A percentile compares a stretch with the other conserved stretches of the same genome.
phyloP scores from a whole-genome alignment of 2,888 invertebrate genomes.

The Caenorhabditis sp. region DNA sequence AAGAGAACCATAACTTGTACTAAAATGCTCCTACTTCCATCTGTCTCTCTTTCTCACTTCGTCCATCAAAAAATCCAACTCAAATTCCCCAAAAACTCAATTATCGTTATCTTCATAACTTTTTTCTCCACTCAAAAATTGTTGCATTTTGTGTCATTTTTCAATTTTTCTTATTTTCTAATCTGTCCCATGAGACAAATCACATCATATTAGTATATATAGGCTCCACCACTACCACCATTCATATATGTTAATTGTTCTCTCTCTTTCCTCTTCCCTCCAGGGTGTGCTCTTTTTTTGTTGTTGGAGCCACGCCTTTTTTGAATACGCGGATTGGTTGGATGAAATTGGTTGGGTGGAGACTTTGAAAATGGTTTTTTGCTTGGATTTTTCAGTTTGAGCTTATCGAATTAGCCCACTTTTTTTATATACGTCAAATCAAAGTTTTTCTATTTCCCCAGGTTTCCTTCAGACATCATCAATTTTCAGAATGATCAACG shows the following conservation, averaged over 20 bases:
- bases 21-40: too few species aligned
- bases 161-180: background rate
- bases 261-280: slow-evolving; percentile 10
- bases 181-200: slow-evolving; percentile 28
- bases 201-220: slow-evolving; percentile 33
- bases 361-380: background rate
- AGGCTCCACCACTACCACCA: background rate
- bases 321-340: slow-evolving; percentile 1
- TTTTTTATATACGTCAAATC: background rate
- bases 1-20: too few species aligned
- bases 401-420: background rate
- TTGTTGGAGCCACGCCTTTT: background rate
- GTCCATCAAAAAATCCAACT: too few species aligned
- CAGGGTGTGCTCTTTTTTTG: background rate
- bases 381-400: background rate
- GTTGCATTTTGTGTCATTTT: background rate
- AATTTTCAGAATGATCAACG: slow-evolving; percentile 14
- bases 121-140: too few species aligned
- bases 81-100: too few species aligned
- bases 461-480: background rate
- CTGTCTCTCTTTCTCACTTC: too few species aligned
- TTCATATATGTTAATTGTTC: slow-evolving; percentile 37
- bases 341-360: background rate
- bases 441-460: background rate
- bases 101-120: too few species aligned